Evolutionary conservation across 2,113 vertebrate genomes (phyloP).

Genomic region (Baryphthengus martii): DNA sequence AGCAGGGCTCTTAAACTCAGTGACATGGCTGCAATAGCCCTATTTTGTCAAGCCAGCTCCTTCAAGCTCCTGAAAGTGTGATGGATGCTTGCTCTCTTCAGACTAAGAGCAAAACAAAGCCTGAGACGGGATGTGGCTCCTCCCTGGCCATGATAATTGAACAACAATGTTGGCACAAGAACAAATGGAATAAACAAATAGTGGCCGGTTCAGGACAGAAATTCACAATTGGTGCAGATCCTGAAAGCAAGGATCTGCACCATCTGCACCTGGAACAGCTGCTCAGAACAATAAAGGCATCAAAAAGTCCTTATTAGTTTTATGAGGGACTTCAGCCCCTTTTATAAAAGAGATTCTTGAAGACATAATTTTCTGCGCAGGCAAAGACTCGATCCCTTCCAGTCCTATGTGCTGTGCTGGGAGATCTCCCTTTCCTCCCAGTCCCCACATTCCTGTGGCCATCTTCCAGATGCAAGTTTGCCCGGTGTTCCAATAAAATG

Average conservation of each 20-base stretch:
- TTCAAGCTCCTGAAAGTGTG: neutral
- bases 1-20: neutral
- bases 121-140: neutral
- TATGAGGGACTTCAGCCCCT: neutral
- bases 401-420: neutral
- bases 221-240: neutral
- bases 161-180: neutral
- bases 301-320: neutral
- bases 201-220: neutral
- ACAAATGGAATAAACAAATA: neutral
- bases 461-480: neutral
- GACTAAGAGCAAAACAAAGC: neutral
- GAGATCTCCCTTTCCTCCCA: neutral
- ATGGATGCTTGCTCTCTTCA: neutral
- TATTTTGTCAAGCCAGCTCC: neutral
- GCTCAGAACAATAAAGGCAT: neutral
- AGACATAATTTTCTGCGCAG: neutral
- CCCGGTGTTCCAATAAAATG: neutral
- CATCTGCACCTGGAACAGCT: neutral
- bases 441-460: accelerated
- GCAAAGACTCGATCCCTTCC: neutral
- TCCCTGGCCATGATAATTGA: neutral
- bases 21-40: neutral
- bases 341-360: neutral
- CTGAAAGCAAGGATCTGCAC: too few species aligned